These are phyloP conservation scores for Harpagifer antarcticus DNA, from an alignment of 2,797 vertebrate genomes.

Conservation along the genomic window DNA sequence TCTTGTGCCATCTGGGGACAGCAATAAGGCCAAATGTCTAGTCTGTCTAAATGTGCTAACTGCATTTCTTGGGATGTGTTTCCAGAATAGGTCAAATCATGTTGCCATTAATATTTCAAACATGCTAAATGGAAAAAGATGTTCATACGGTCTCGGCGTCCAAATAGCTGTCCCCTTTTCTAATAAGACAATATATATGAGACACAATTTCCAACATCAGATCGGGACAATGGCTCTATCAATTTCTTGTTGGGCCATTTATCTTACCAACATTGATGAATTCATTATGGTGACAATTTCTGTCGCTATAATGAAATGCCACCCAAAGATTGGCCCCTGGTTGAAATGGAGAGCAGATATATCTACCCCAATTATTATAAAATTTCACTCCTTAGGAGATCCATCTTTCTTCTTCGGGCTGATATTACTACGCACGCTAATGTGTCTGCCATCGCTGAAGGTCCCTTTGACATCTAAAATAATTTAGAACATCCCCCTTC, in stretches of 20 bases:
- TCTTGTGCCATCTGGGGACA: conserved; percentile 53
- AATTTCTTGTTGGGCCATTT: conserved; percentile 90
- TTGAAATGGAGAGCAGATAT: conserved; percentile 85
- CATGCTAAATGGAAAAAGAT: conserved; percentile 89
- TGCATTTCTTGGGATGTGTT: conserved; percentile 61
- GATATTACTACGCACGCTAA: conserved; percentile 64
- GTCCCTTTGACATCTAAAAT: conserved; percentile 74
- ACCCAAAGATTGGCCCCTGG: conserved; percentile 82
- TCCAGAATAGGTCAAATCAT: conserved; percentile 88
- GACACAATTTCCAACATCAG: conserved; percentile 88
- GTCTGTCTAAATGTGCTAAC: conserved; percentile 63
- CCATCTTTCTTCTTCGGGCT: conserved; percentile 78
- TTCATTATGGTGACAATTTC: conserved; percentile 91
- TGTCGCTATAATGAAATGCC: conserved; percentile 92
- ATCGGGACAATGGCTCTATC: conserved; percentile 87
- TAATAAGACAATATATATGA: conserved; percentile 89
- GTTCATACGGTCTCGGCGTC: conserved; percentile 81
- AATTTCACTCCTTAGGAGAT: conserved; percentile 80
- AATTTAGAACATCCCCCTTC: conserved; percentile 56
- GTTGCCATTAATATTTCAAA: conserved; percentile 91
- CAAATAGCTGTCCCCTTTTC: conserved; percentile 87
- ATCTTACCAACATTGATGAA: conserved; percentile 92
- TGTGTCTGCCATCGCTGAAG: conserved; percentile 63
- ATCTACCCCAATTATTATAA: conserved; percentile 86
- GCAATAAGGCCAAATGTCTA: conserved; percentile 62